Conservation (phyloP, 2,797 vertebrate species). For the Gymnodraco acuticeps region DNA sequence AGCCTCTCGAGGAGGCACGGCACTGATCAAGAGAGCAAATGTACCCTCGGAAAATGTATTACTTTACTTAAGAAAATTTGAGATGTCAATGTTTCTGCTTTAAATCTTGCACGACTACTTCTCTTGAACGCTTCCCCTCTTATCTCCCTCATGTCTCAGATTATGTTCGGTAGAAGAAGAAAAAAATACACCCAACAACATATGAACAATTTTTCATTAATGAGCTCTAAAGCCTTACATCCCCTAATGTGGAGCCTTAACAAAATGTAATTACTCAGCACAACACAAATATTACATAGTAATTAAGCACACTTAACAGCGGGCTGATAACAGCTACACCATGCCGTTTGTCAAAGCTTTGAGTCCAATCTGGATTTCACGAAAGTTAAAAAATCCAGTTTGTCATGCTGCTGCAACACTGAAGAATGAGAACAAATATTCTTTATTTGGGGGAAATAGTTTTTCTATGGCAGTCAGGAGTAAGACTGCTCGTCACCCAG, state of each 20-base stretch:
- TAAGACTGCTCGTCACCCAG: conserved; percentile 78
- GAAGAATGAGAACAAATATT: conserved; percentile 68
- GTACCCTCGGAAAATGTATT: conserved; percentile 75
- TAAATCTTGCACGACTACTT: conserved; percentile 77
- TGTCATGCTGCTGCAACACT: conserved; percentile 63
- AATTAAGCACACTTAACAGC: conserved; percentile 74
- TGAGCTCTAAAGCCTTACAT: conserved; percentile 69
- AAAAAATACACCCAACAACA: conserved; percentile 36
- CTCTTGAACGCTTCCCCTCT: conserved; percentile 78
- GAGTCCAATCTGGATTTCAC: conserved; percentile 55
- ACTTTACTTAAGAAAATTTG: conserved; percentile 84
- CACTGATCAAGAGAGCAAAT: conserved; percentile 81
- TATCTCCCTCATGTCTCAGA: conserved; percentile 70
- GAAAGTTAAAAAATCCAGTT: conserved; percentile 55
- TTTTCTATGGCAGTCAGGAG: conserved; percentile 80
- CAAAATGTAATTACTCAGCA: conserved; percentile 79
- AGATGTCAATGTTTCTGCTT: conserved; percentile 73
- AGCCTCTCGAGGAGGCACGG: conserved; percentile 75
- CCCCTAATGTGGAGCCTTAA: conserved; percentile 65
- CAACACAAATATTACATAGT: conserved; percentile 79
- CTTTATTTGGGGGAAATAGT: conserved; percentile 76
- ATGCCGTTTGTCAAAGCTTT: conserved; percentile 59
- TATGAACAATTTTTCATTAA: conserved; percentile 69
- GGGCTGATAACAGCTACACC: conserved; percentile 63
- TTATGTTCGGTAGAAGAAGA: conserved; percentile 38